A percentile compares a stretch with the other conserved stretches of the same genome.
phyloP scores from a whole-genome alignment of 2,888 invertebrate genomes.

The Autographa gamma region DNA sequence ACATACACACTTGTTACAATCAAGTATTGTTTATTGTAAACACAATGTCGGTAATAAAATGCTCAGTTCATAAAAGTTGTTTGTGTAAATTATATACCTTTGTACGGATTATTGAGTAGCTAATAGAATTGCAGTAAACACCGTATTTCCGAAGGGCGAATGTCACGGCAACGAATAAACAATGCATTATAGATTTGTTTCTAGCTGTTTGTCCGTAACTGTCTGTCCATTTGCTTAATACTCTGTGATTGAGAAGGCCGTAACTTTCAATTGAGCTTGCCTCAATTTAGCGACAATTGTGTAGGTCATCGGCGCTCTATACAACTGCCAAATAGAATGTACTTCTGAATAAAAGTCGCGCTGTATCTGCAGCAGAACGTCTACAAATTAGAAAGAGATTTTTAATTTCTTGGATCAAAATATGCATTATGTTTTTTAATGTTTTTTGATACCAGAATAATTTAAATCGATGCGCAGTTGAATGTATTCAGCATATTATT shows the following conservation, averaged over 20 bases:
- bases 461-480: too few relatives aligned
- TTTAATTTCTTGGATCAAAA: too few relatives aligned
- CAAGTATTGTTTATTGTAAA: too few relatives aligned
- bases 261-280: slow-evolving; percentile 28
- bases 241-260: slow-evolving; percentile 23
- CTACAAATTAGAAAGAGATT: too few relatives aligned
- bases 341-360: background rate
- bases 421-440: too few relatives aligned
- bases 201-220: background rate
- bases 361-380: background rate
- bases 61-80: background rate
- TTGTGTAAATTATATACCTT: background rate
- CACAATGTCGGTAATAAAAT: too few relatives aligned
- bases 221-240: slow-evolving; percentile 8
- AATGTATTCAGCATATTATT: too few relatives aligned
- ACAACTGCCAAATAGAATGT: slow-evolving; percentile 26
- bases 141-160: background rate
- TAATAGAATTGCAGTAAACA: background rate
- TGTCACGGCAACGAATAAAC: background rate
- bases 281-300: slow-evolving; percentile 35
- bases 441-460: too few relatives aligned
- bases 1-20: too few relatives aligned
- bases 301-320: slow-evolving; percentile 22
- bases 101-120: background rate
- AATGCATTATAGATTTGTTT: background rate